Evolutionary conservation across 2,113 vertebrate species (phyloP).

Genomic region (Rhinoderma darwinii): DNA sequence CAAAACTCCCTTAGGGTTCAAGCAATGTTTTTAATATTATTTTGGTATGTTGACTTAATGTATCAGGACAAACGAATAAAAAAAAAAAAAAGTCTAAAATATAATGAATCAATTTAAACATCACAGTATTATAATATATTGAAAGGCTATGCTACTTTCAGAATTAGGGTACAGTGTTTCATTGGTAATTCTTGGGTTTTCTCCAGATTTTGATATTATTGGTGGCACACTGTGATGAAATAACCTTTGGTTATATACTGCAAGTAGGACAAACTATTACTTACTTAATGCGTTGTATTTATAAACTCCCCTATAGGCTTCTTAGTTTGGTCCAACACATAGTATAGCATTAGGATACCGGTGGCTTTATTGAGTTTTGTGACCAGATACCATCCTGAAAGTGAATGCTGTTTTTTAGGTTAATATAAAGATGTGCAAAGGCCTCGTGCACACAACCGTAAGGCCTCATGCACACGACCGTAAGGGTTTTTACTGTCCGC

Average conservation of each 20-base stretch:
- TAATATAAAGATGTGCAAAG: neutral
- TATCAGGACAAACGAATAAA: slow-evolving; percentile 33
- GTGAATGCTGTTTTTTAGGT: neutral
- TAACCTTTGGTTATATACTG: neutral
- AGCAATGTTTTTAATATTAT: slow-evolving; percentile 8
- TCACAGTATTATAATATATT: neutral
- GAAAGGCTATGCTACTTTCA: too few relatives aligned
- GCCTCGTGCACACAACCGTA: too few relatives aligned
- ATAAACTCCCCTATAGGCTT: neutral
- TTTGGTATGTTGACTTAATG: slow-evolving; percentile 32
- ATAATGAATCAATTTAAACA: neutral
- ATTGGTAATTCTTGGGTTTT: too few relatives aligned
- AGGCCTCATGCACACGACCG: too few relatives aligned
- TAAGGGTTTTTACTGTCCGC: too few relatives aligned
- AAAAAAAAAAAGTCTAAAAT: slow-evolving; percentile 9
- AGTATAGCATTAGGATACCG: neutral
- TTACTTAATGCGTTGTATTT: neutral
- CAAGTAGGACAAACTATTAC: neutral
- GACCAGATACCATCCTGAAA: neutral
- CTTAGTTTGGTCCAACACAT: neutral
- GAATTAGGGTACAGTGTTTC: too few relatives aligned
- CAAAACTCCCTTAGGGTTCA: slow-evolving; percentile 14
- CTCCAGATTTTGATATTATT: too few relatives aligned
- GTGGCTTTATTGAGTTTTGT: neutral
- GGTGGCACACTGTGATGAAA: too few relatives aligned